A percentile compares a stretch with the other conserved stretches of the same genome.
Evolutionary conservation across 2,888 invertebrate genomes (phyloP).

Genomic region (Plebejus anna): DNA sequence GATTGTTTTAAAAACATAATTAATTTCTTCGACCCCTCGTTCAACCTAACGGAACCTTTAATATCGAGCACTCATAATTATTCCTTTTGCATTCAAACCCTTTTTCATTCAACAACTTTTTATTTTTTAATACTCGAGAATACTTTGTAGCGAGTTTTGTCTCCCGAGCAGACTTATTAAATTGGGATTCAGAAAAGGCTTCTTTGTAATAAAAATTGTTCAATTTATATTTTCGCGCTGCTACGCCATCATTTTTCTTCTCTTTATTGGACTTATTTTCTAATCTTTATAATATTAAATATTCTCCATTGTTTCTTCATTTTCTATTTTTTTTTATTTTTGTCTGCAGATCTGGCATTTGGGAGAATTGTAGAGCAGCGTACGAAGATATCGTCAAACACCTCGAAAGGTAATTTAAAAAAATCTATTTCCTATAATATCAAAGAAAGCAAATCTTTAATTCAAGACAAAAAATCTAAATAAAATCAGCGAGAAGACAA

Average conservation of each 20-base stretch:
- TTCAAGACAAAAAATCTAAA: not conserved
- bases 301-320: slow-evolving; percentile 50
- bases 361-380: slow-evolving; percentile 97
- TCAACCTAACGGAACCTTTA: slow-evolving; percentile 75
- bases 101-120: slow-evolving; percentile 65
- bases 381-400: slow-evolving; percentile 97
- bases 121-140: slow-evolving; percentile 57
- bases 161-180: slow-evolving; percentile 44
- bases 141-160: slow-evolving; percentile 55
- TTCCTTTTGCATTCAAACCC: slow-evolving; percentile 73
- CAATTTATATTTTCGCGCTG: slow-evolving; percentile 42
- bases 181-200: slow-evolving; percentile 39
- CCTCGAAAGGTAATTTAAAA: slow-evolving; percentile 87
- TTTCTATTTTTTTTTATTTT: slow-evolving; percentile 66
- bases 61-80: slow-evolving; percentile 79
- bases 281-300: slow-evolving; percentile 44
- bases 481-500: slow-evolving; percentile 15
- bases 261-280: slow-evolving; percentile 45
- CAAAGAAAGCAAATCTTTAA: not conserved
- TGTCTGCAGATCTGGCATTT: slow-evolving; percentile 89
- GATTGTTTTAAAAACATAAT: slow-evolving; percentile 79
- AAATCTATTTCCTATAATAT: not conserved
- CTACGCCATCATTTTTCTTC: slow-evolving; percentile 42
- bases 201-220: slow-evolving; percentile 43
- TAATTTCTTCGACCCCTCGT: slow-evolving; percentile 74